phyloP scores from a whole-genome alignment of 2,888 invertebrate species.

The Xestobium rufovillosum region DNA sequence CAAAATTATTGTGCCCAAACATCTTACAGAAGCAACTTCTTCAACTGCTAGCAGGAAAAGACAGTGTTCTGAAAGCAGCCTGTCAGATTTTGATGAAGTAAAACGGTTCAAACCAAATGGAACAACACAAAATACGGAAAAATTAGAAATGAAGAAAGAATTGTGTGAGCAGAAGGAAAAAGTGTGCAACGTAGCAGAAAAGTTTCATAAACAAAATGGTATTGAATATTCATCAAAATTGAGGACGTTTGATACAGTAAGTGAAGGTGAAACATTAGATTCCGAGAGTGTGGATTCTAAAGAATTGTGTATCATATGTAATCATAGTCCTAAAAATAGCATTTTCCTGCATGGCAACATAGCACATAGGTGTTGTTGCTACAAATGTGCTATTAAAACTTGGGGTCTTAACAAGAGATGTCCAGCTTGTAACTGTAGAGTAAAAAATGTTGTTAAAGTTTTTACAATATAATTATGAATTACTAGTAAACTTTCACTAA shows the following conservation, averaged over 20 bases:
- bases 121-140: constrained; percentile 6
- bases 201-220: background rate
- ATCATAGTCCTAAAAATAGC: constrained; percentile 55
- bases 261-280: background rate
- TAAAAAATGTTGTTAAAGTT: constrained; percentile 57
- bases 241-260: constrained; percentile 6
- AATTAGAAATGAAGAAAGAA: background rate
- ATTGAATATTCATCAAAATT: background rate
- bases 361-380: constrained; percentile 64
- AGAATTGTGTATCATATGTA: constrained; percentile 55
- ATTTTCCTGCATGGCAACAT: constrained; percentile 60
- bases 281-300: constrained; percentile 30
- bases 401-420: constrained; percentile 58
- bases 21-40: constrained; percentile 19
- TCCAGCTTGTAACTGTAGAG: constrained; percentile 61
- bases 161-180: constrained; percentile 4
- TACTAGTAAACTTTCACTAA: too few species aligned
- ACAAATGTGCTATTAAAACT: constrained; percentile 59
- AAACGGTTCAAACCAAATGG: constrained; percentile 12
- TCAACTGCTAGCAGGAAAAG: constrained; percentile 23
- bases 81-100: constrained; percentile 28
- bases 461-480: constrained; percentile 44
- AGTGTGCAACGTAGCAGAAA: constrained; percentile 8
- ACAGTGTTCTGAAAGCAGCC: constrained; percentile 31
- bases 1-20: constrained; percentile 36